phyloP scores from a whole-genome alignment of 2,797 vertebrate species.

The Hylomyscus alleni region DNA sequence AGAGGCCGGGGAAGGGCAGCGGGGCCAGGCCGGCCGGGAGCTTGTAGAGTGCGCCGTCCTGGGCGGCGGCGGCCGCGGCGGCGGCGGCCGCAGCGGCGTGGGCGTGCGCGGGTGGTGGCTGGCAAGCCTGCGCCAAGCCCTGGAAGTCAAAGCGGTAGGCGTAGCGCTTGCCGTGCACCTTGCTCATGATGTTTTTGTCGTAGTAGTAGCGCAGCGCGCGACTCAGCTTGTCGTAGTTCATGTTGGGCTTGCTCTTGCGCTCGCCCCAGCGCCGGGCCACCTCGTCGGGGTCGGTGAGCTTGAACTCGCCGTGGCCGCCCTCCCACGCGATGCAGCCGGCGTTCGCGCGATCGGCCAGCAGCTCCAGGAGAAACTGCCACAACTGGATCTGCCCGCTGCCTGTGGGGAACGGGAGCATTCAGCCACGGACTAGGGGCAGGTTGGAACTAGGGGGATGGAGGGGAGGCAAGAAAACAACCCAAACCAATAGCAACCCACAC shows the following conservation, averaged over 20 bases:
- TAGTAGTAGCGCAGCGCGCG: constrained; percentile 99
- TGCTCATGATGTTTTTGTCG: constrained; percentile 99
- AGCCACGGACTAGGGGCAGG: neutral
- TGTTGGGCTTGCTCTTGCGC: constrained; percentile 99
- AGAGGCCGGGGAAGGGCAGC: constrained; percentile 96
- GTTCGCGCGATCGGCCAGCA: constrained; percentile 96
- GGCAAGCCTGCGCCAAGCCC: constrained; percentile 97
- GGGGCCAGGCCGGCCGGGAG: constrained; percentile 96
- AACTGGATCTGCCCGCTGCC: constrained; percentile 99
- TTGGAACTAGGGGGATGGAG: neutral
- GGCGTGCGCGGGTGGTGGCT: constrained; percentile 92
- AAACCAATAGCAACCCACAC: fast-evolving
- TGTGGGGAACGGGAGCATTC: constrained; percentile 80
- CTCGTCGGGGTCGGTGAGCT: constrained; percentile 98
- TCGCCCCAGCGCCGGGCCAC: constrained; percentile 98
- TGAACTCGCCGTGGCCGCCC: constrained; percentile 98
- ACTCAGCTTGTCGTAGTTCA: constrained; percentile 99
- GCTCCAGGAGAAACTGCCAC: constrained; percentile 98
- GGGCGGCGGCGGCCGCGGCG: constrained; percentile 90
- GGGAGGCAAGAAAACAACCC: neutral
- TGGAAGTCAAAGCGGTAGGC: constrained; percentile 99
- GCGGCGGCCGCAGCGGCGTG: constrained; percentile 89
- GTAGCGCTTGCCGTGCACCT: constrained; percentile 98
- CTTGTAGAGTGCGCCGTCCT: constrained; percentile 94
- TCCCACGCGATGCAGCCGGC: constrained; percentile 98